Percentiles rank a stretch among this genome's conserved stretches.
Evolutionary conservation across 1,140 invertebrate species (phyloP).

Genomic region (Bombus superbus): DNA sequence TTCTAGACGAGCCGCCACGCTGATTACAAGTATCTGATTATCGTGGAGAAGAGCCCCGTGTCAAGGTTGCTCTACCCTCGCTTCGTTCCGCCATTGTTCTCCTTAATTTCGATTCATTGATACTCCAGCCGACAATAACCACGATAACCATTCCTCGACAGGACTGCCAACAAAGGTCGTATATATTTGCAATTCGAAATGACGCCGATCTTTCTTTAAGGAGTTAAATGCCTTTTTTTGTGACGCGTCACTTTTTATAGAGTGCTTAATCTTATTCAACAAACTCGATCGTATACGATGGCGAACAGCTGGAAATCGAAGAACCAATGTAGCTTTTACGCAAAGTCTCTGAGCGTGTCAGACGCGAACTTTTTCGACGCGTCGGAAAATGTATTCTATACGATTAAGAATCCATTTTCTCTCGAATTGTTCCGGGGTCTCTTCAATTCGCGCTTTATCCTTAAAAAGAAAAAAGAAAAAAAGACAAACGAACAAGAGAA

Average conservation of each 20-base stretch:
- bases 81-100: constrained; percentile 1
- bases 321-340: neutral
- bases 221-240: neutral
- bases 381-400: neutral
- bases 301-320: neutral
- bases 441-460: neutral
- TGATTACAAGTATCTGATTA: constrained; percentile 46
- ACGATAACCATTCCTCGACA: neutral
- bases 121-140: neutral
- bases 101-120: constrained; percentile 5
- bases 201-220: neutral
- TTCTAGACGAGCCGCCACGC: neutral
- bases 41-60: neutral
- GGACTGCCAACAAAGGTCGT: neutral
- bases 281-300: neutral
- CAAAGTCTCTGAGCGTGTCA: neutral
- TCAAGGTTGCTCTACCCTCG: neutral
- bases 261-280: neutral
- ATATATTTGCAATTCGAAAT: neutral
- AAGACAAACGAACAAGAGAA: no score
- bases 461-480: neutral
- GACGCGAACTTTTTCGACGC: neutral
- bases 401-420: neutral
- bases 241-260: neutral
- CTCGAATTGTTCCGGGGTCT: neutral